Evolutionary conservation across 2,888 invertebrate species (phyloP), one percentile per base, ranked within the genome.

Genomic region (Orthonychiurus folsomi): DNA sequence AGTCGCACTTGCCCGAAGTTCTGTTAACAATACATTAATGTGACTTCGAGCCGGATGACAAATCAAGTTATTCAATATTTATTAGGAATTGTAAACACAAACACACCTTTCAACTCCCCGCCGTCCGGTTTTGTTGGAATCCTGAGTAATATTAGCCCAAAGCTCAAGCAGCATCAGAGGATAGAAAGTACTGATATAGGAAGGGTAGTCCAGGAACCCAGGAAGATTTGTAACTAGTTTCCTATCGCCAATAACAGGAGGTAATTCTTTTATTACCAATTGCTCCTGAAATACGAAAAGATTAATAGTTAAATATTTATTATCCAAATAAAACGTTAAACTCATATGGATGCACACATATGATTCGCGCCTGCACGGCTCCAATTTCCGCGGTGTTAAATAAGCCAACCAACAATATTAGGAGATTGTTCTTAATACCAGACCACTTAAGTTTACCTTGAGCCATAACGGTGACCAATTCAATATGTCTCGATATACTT

Each of bases 391-490:
- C n/a, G n/a, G n/a, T n/a, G n/a, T n/a, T n/a, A n/a, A n/a, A n/a
- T n/a, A n/a, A n/a, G n/a, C n/a, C n/a, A n/a, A n/a, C n/a, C n/a
- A 37, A 37, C 37, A 37, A 37, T 9, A 37, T 37, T 37, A 37
- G 15, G 5, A 15, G 15, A 5, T 5, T 9, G 15, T 37, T 37
- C 5, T 37, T 37, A 37, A 15, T 9, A 9, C 15, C 37, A 37
- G 24, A 55, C n/a, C 20, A 62, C 2, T 62, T 54, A 23, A 24
- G 23, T 65, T 68, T 67, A 76, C 76, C 64, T 81, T 76, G 1
- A 87, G 74, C 87, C 86, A 87, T 26, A 80, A 78, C 9, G 85
- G 83, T 72, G 83, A 83, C 87, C 87, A 87, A 1, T 61, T 72
- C 3, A 86, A 78, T 66, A 87, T 81, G 66, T 80, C 80, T 66